Conservation (phyloP, 2,113 vertebrate species). For the Gopherus flavomarginatus region DNA sequence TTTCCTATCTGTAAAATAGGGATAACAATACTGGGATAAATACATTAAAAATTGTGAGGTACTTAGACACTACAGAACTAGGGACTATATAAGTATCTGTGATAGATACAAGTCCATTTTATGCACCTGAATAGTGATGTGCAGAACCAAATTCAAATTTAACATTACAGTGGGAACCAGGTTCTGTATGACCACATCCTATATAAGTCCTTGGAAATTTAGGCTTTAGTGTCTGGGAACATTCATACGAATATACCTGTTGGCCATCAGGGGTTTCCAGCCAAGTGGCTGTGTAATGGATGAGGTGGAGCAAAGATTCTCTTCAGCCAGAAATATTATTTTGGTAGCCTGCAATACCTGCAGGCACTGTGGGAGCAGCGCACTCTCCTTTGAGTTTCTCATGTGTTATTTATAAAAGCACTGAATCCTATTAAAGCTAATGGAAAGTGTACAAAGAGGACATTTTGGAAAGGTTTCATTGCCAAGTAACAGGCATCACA, state of each 20-base stretch:
- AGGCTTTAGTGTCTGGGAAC: background rate
- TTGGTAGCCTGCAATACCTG: background rate
- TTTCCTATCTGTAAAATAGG: background rate
- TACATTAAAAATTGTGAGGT: background rate
- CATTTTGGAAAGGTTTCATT: conserved; percentile 55
- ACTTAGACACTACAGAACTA: background rate
- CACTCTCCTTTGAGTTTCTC: background rate
- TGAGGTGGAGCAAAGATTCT: background rate
- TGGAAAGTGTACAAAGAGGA: background rate
- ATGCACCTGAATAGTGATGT: background rate
- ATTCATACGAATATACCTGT: background rate
- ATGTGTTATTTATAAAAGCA: conserved; percentile 10
- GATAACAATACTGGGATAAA: background rate
- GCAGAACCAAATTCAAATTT: background rate
- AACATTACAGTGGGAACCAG: background rate
- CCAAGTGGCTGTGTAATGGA: rapidly evolving
- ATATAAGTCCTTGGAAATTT: background rate
- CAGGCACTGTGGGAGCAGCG: background rate
- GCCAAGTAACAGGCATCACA: conserved; percentile 66
- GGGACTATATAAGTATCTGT: too few relatives aligned
- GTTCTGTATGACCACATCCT: background rate
- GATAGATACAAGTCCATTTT: background rate
- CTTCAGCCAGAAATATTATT: background rate
- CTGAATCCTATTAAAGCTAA: conserved; percentile 35
- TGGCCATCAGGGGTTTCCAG: background rate